phyloP scores from a whole-genome alignment of 2,888 invertebrate species.

The Leptinotarsa rubiginosa region DNA sequence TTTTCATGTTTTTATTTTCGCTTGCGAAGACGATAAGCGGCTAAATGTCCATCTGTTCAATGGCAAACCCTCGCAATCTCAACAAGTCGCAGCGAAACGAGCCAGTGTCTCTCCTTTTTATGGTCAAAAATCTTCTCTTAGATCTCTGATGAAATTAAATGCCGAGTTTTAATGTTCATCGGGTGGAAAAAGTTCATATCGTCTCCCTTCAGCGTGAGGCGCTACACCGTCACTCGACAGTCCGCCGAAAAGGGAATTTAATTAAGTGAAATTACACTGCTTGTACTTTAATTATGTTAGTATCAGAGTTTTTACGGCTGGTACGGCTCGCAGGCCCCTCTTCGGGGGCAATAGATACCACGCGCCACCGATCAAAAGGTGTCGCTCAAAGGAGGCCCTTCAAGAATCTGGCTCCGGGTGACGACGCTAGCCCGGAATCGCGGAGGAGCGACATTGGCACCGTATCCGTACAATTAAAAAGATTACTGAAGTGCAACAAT shows the following conservation, averaged over 20 bases:
- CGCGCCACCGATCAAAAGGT: conserved; percentile 65
- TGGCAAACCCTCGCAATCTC: conserved; percentile 58
- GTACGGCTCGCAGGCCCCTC: background rate
- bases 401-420: conserved; percentile 33
- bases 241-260: conserved; percentile 69
- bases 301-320: conserved; percentile 67
- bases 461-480: conserved; percentile 60
- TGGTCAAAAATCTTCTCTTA: conserved; percentile 68
- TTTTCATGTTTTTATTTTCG: conserved; percentile 60
- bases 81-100: conserved; percentile 52
- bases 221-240: conserved; percentile 52
- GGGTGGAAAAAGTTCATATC: conserved; percentile 69
- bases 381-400: conserved; percentile 54
- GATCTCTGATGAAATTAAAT: conserved; percentile 70
- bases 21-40: conserved; percentile 46
- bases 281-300: conserved; percentile 71
- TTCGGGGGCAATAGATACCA: conserved; percentile 50
- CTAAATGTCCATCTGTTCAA: conserved; percentile 63
- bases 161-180: conserved; percentile 69
- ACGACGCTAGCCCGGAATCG: conserved; percentile 33
- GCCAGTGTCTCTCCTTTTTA: conserved; percentile 64
- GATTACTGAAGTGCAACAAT: conserved; percentile 61
- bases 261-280: conserved; percentile 71
- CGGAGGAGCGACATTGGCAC: conserved; percentile 29
- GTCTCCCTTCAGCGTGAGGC: conserved; percentile 54